These are phyloP conservation scores for Propithecus coquereli DNA, from an alignment of 2,113 vertebrate species.

Conservation along the genomic window DNA sequence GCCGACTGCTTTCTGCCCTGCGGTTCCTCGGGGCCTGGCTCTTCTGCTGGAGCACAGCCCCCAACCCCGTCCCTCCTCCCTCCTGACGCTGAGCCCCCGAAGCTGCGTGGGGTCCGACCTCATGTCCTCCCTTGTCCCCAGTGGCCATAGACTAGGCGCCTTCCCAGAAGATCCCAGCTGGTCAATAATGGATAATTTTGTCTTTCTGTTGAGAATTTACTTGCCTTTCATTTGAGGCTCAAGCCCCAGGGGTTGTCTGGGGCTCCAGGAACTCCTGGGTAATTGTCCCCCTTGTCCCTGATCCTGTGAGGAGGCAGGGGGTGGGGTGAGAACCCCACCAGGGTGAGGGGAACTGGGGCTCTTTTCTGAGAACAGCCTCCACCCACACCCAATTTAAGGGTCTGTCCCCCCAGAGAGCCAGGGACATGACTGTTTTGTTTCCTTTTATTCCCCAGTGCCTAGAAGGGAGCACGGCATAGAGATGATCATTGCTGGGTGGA, in stretches of 20 bases:
- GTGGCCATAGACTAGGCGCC: fast-evolving
- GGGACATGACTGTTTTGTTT: background rate
- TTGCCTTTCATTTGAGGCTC: background rate
- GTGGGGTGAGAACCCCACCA: background rate
- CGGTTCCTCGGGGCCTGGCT: fast-evolving
- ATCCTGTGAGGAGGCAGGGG: background rate
- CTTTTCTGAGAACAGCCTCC: background rate
- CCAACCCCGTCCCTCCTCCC: background rate
- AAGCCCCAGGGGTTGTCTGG: background rate
- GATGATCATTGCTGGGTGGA: background rate
- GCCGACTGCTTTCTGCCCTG: background rate
- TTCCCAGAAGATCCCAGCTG: background rate
- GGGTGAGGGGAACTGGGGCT: background rate
- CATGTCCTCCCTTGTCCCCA: background rate
- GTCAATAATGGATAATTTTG: background rate
- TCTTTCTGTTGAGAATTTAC: background rate
- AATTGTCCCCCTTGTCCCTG: background rate
- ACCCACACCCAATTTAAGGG: background rate
- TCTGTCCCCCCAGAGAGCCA: too few species aligned
- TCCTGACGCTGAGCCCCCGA: background rate
- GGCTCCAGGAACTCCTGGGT: background rate
- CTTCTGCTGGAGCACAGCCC: background rate
- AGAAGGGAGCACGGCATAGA: fast-evolving
- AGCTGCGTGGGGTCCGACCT: fast-evolving
- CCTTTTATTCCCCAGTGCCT: background rate